Base-by-base conservation (phyloP, 2,113 vertebrate species). In the Ailurus styani region DNA sequence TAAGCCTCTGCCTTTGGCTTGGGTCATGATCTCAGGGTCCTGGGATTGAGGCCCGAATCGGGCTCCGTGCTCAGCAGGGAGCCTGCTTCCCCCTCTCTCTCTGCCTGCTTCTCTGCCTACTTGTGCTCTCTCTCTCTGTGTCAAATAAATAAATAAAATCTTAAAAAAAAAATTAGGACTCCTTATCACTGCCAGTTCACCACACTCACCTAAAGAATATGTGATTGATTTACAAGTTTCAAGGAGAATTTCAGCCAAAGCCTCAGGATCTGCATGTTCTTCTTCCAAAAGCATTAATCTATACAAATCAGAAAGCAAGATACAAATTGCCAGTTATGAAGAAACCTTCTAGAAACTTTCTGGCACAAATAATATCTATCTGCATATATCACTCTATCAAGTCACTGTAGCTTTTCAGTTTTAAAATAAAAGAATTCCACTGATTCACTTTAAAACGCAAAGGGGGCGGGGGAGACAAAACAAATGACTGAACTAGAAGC, bases 221-320 rank as follows among this genome's bases (percentile, higher is more conserved):
- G 99, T 99, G 96, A 99, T 98, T 96, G 99, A 99, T 57, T 99
- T 99, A 98, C 99, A 99, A 42, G 99, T 99, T 97, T 99, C 99
- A 87, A 99, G 98, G 78, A 99, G 98, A 98, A 99, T 99, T 98
- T 99, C 99, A 47, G 99, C 98, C 98, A 99, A 98, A 87, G 98
- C 98, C 60, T 95, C 98, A 2, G 98, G 91, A 70, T 99, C 99
- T 25, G 99, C 98, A 91, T 99, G 98, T 57, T 99, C 99, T 95
- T 99, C 98, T 79, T 99, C 99, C 62, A 99, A 98, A 98, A 99
- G 99, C 98, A 99, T 98, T 95, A 99, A 98, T 97, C 99, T 99
- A 89, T 7, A 97, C 42, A 95, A 97, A 96, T 66, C 13, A 93
- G 95, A 97, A 96, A 95, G 29, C 64, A 97, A 52, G 11, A 47